phyloP scores from a whole-genome alignment of 2,888 invertebrate genomes.

The Epirrita christyi region DNA sequence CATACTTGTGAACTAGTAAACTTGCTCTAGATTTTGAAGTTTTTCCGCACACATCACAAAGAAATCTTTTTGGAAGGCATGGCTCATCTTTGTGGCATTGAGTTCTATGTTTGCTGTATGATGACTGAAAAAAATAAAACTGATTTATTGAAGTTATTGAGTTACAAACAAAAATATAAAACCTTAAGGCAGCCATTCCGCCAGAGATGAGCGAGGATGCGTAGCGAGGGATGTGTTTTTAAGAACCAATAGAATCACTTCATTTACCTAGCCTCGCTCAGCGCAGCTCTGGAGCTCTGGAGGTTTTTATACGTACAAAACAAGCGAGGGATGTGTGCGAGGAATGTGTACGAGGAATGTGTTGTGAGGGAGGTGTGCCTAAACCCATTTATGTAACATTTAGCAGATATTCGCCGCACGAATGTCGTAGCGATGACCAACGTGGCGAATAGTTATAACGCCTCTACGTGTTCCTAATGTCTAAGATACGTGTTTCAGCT shows the following conservation, averaged over 20 bases:
- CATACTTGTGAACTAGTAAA: conserved; percentile 73
- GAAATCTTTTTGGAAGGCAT: conserved; percentile 48
- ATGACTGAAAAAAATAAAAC: conserved; percentile 47
- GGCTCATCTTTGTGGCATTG: conserved; percentile 50
- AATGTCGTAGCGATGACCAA: not conserved
- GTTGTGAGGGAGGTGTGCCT: too few species aligned
- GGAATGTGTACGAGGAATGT: too few species aligned
- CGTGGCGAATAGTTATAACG: not conserved
- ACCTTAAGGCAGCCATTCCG: too few species aligned
- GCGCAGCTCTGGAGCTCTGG: too few species aligned
- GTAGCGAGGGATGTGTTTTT: too few species aligned
- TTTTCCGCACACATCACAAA: conserved; percentile 78
- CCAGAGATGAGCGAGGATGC: too few species aligned
- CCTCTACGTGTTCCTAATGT: not conserved
- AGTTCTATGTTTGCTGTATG: conserved; percentile 42
- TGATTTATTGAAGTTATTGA: too few species aligned
- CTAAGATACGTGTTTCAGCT: not conserved
- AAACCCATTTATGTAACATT: not conserved
- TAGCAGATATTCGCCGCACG: conserved; percentile 3
- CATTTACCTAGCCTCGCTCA: too few species aligned
- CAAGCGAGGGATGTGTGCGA: too few species aligned
- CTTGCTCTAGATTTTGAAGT: conserved; percentile 68
- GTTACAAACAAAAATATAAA: too few species aligned
- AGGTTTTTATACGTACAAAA: too few species aligned
- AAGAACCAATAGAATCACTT: too few species aligned